phyloP scores from a whole-genome alignment of 2,888 invertebrate species.

The Eupsilia transversa region DNA sequence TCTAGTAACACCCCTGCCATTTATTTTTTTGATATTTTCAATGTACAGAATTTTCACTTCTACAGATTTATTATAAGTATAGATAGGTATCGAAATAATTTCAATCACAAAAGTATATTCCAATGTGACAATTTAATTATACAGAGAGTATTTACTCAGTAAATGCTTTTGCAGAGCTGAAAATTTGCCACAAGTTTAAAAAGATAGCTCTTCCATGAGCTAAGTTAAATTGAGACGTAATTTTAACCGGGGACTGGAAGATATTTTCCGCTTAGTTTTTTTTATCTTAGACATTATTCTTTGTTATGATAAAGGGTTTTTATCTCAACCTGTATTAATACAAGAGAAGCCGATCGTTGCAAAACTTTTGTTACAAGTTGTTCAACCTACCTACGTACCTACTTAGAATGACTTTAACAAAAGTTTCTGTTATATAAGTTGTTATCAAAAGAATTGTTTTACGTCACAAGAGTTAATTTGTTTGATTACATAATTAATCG shows the following conservation, averaged over 20 bases:
- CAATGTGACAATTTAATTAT: conserved; percentile 32
- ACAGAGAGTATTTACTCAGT: conserved; percentile 10
- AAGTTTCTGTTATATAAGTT: neutral
- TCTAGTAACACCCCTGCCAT: too few relatives aligned
- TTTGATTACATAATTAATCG: conserved; percentile 5
- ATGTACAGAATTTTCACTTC: too few relatives aligned
- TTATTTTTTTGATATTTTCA: too few relatives aligned
- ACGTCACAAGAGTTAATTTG: neutral
- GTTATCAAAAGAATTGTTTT: neutral
- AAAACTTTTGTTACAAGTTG: neutral
- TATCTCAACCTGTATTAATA: neutral
- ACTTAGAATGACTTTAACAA: neutral
- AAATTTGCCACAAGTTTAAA: conserved; percentile 27
- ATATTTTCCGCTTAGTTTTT: conserved; percentile 32
- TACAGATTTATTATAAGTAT: too few relatives aligned
- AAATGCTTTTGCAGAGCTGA: conserved; percentile 25
- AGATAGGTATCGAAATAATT: too few relatives aligned
- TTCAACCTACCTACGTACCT: neutral
- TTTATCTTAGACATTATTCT: conserved; percentile 24
- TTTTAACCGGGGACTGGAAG: conserved; percentile 7
- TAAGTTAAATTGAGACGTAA: conserved; percentile 48
- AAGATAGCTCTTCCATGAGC: conserved; percentile 32
- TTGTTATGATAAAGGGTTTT: conserved; percentile 18
- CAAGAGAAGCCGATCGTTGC: neutral
- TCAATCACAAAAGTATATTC: conserved; percentile 23